Evolutionary conservation across 2,888 invertebrate genomes (phyloP).

Genomic region (Trilocha varians): DNA sequence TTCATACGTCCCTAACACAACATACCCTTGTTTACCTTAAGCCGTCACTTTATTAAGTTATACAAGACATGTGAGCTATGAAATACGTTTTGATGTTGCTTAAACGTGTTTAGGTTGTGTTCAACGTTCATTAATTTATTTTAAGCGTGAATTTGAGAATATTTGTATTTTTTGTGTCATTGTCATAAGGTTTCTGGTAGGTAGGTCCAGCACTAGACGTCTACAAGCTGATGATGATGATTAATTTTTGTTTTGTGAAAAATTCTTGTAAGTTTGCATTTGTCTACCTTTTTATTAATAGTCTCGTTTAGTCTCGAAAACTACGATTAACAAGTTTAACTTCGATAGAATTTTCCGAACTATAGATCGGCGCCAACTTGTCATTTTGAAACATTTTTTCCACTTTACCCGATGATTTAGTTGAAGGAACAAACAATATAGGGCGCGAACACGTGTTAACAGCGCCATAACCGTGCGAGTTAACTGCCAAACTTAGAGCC

Average conservation of each 20-base stretch:
- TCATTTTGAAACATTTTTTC: slow-evolving; percentile 23
- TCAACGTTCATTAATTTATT: not conserved
- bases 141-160: not conserved
- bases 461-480: slow-evolving; percentile 60
- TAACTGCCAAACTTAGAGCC: slow-evolving; percentile 70
- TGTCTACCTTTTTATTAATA: too few species aligned
- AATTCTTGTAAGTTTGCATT: too few species aligned
- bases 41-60: not conserved
- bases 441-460: slow-evolving; percentile 67
- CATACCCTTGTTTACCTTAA: not conserved
- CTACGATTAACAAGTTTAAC: too few species aligned
- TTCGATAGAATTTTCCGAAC: too few species aligned
- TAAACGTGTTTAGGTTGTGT: not conserved
- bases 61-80: slow-evolving; percentile 6
- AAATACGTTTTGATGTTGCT: slow-evolving; percentile 8
- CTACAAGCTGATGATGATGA: too few species aligned
- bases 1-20: slow-evolving; percentile 1
- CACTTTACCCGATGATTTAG: slow-evolving; percentile 42
- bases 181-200: too few species aligned
- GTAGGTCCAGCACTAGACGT: too few species aligned
- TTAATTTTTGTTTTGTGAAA: too few species aligned
- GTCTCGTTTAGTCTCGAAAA: too few species aligned
- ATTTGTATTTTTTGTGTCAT: too few species aligned
- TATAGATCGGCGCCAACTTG: not conserved
- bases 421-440: slow-evolving; percentile 54